Conservation (phyloP, 2,113 vertebrate genomes). For the Mus spicilegus region DNA sequence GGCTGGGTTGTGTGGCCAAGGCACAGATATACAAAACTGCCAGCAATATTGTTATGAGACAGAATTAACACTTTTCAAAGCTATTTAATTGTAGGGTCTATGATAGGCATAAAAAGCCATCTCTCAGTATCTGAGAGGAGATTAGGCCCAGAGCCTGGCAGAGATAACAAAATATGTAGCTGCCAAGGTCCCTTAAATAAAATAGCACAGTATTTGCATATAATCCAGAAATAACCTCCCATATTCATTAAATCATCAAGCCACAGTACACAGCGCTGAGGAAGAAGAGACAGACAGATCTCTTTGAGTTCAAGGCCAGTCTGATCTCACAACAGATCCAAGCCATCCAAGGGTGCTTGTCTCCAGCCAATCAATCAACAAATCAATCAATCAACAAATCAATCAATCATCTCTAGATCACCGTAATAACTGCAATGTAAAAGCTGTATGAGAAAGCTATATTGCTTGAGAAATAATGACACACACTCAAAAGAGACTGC, state of each 20-base stretch:
- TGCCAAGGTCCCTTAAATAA: not conserved
- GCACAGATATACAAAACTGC: not conserved
- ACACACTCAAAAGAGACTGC: not conserved
- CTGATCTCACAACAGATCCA: not conserved
- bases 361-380: not conserved
- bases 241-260: not conserved
- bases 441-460: not conserved
- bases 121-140: not conserved
- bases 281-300: not conserved
- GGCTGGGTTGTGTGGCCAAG: not conserved
- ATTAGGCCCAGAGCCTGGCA: not conserved
- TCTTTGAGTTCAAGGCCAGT: not conserved
- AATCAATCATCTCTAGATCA: not conserved
- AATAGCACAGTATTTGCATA: not conserved
- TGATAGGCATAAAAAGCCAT: not conserved
- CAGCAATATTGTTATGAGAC: not conserved
- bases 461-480: not conserved
- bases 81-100: not conserved
- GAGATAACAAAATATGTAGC: not conserved
- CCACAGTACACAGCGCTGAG: not conserved
- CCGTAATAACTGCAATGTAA: not conserved
- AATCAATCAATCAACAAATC: not conserved
- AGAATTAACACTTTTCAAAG: not conserved
- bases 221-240: not conserved
- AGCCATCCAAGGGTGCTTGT: not conserved